Conservation (phyloP, 2,888 invertebrate genomes). For the Acronicta leporina region DNA sequence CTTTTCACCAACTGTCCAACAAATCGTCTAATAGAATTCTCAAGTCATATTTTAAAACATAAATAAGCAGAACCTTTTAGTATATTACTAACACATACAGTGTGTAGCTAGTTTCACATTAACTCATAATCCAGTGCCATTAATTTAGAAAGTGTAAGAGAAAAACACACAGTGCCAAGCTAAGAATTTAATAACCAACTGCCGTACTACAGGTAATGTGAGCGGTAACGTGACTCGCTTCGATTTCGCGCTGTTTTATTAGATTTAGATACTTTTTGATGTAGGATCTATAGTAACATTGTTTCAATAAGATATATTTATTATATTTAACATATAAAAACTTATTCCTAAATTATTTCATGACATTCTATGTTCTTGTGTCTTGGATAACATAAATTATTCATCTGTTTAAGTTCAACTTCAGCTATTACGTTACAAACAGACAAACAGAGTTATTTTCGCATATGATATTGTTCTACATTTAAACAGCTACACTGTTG, state of each 20-base stretch:
- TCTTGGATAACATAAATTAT: no score
- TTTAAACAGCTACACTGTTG: no score
- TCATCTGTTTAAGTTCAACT: no score
- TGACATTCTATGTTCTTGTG: no score
- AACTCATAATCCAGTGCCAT: conserved; percentile 58
- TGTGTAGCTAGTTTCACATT: conserved; percentile 59
- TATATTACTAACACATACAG: conserved; percentile 7
- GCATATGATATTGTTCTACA: no score
- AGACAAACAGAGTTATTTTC: no score
- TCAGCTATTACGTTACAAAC: no score
- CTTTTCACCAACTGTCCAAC: neutral
- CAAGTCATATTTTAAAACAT: conserved; percentile 9
- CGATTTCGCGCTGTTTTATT: conserved; percentile 14
- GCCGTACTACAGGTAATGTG: conserved; percentile 24
- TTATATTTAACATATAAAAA: no score
- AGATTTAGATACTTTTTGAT: conserved; percentile 6
- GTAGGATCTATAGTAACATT: neutral
- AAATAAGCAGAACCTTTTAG: neutral
- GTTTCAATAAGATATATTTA: no score
- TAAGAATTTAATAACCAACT: conserved; percentile 42
- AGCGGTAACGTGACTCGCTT: conserved; percentile 10
- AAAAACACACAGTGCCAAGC: conserved; percentile 21
- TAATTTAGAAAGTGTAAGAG: conserved; percentile 56
- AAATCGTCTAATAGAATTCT: conserved; percentile 7
- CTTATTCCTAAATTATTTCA: no score